Percentiles rank a stretch among this genome's conserved stretches.
Evolutionary conservation across 2,113 vertebrate genomes (phyloP).

Genomic region (Elephas maximus): DNA sequence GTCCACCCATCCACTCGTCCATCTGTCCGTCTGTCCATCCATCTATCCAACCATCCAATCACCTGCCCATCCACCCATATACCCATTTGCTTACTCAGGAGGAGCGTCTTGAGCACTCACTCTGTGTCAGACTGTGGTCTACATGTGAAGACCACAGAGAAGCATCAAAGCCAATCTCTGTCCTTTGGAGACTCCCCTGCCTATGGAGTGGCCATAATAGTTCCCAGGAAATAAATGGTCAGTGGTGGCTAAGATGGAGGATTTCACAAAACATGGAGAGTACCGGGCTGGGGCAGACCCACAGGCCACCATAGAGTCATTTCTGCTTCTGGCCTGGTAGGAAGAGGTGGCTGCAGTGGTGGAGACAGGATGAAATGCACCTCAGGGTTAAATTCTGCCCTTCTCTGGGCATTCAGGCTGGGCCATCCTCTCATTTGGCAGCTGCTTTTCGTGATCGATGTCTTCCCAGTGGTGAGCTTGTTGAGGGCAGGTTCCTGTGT

Average conservation of each 20-base stretch:
- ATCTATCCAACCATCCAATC: not conserved
- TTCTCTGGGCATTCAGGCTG: accelerated
- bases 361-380: not conserved
- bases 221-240: accelerated
- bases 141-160: accelerated
- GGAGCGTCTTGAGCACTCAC: accelerated
- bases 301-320: accelerated
- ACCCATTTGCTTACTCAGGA: no score
- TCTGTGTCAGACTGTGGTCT: accelerated
- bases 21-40: not conserved
- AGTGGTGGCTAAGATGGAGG: no score
- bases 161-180: accelerated
- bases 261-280: no score
- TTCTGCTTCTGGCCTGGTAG: accelerated
- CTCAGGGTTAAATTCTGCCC: not conserved
- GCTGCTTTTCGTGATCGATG: accelerated
- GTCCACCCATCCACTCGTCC: not conserved
- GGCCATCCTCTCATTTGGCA: accelerated
- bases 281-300: not conserved
- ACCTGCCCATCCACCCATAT: no score
- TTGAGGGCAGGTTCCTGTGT: not conserved
- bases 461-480: accelerated
- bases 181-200: accelerated
- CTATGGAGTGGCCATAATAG: accelerated
- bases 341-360: not conserved